Base-by-base conservation (phyloP, 2,797 vertebrate genomes). In the Myripristis jacobus region DNA sequence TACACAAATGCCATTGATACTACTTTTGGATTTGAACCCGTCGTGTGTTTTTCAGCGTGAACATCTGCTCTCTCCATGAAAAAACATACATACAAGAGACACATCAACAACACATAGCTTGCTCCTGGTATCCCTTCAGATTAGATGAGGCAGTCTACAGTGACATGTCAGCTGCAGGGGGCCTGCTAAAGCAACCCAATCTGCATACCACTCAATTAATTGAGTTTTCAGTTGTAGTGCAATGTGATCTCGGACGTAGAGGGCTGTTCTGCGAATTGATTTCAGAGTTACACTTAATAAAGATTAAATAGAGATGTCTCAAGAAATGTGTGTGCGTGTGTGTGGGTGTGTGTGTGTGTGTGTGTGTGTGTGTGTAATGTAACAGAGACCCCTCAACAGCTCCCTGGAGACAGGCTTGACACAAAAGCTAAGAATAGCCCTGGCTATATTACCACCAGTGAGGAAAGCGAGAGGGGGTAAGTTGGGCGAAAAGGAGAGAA, bases 371-470 rank as follows among this genome's bases (percentile, higher is more conserved):
- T 50, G 77, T 74, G 65, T 72, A 63, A 34, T 31, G 66, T 88
- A 80, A 90, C 58, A 73, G 75, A 88, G 44, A 75, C 81, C 76
- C 72, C 75, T 63, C 2, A 57, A 82, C 87, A 84, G 75, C 87
- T 89, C 76, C 76, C 48, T 25, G 51, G 82, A 81, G 82, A 89
- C 80, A 92, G 91, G 77, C 78, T 83, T 87, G 80, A 84, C 56
- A 90, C 84, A 69, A 22, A 80, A 82, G 85, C 89, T 94, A 94
- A 94, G 91, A 94, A 93, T 95, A 95, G 69, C 71, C 58, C 12
- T 24, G 73, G 31, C 73, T 80, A 56, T 70, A 68, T 82, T 74
- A 81, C 53, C 77, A 73, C 54, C 56, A 74, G 47, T 76, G 21
- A 51, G 63, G 12, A 52, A 58, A n/a, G 19, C 24, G 25, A 54